phyloP scores from a whole-genome alignment of 2,113 vertebrate species.

The Clarias macrocephalus region DNA sequence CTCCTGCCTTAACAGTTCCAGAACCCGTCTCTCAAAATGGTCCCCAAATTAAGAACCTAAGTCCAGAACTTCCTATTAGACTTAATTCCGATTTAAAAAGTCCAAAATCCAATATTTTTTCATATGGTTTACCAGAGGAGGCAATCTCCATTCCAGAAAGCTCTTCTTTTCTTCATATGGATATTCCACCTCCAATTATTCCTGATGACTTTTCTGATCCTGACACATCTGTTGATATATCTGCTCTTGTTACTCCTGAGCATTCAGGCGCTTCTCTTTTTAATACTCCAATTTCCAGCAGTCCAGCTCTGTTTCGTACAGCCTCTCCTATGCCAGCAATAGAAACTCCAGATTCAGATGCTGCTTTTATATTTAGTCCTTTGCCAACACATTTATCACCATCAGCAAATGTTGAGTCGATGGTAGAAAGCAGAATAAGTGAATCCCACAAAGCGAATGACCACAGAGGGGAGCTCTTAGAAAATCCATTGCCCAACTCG shows the following conservation, averaged over 20 bases:
- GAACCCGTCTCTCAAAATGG: background rate
- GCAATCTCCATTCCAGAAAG: constrained; percentile 28
- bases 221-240: background rate
- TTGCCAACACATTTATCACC: background rate
- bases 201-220: constrained; percentile 46
- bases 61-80: background rate
- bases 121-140: constrained; percentile 34
- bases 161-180: constrained; percentile 25
- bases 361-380: background rate
- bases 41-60: background rate
- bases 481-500: background rate
- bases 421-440: constrained; percentile 6
- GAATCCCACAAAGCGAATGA: background rate
- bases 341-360: background rate
- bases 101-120: constrained; percentile 8
- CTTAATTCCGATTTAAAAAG: background rate
- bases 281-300: background rate
- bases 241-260: background rate
- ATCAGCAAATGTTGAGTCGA: background rate
- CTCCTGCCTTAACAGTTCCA: constrained; percentile 15
- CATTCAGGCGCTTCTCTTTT: background rate
- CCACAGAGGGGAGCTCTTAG: background rate
- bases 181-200: constrained; percentile 45
- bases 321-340: constrained; percentile 1
- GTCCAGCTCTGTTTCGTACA: constrained; percentile 6